A percentile compares a stretch with the other conserved stretches of the same genome.
These are phyloP conservation scores for Apostichopus californicus DNA, from an alignment of 35 echinoderm and acorn worm genomes.

Conservation along the genomic window DNA sequence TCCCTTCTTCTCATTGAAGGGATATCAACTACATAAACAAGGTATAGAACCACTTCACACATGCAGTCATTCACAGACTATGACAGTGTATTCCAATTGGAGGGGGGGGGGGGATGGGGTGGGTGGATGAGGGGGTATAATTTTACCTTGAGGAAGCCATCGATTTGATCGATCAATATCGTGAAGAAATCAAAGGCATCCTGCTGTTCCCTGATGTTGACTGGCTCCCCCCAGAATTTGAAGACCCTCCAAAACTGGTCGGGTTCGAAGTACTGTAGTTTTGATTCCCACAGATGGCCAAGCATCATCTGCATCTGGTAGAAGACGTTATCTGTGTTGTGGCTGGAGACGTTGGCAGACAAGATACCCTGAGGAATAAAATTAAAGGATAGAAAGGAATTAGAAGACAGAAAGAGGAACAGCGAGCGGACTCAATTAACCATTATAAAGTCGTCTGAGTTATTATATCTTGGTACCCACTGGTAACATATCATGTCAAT, in stretches of 20 bases:
- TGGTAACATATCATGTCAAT: no score
- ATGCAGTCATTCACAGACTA: no score
- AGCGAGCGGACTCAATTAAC: no score
- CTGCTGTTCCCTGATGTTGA: conserved; percentile 98
- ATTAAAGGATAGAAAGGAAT: neutral
- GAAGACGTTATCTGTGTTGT: conserved; percentile 82
- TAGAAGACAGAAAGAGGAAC: no score
- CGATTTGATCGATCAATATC: conserved; percentile 91
- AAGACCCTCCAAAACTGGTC: conserved; percentile 95
- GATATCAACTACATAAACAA: no score
- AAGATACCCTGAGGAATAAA: conserved; percentile 50
- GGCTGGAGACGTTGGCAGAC: conserved; percentile 51
- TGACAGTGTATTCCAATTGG: no score
- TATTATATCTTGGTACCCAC: no score
- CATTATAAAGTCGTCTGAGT: no score
- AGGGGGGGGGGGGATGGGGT: no score
- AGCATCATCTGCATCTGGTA: conserved; percentile 96
- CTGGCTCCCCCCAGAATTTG: conserved; percentile 98
- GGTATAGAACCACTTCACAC: no score
- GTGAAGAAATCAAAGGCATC: conserved; percentile 99
- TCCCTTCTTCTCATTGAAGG: no score
- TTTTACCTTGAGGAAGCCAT: conserved; percentile 86
- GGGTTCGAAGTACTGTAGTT: conserved; percentile 96
- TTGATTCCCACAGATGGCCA: conserved; percentile 91
- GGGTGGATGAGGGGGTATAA: neutral